phyloP scores from a whole-genome alignment of 2,113 vertebrate genomes.

The Isurus oxyrinchus region DNA sequence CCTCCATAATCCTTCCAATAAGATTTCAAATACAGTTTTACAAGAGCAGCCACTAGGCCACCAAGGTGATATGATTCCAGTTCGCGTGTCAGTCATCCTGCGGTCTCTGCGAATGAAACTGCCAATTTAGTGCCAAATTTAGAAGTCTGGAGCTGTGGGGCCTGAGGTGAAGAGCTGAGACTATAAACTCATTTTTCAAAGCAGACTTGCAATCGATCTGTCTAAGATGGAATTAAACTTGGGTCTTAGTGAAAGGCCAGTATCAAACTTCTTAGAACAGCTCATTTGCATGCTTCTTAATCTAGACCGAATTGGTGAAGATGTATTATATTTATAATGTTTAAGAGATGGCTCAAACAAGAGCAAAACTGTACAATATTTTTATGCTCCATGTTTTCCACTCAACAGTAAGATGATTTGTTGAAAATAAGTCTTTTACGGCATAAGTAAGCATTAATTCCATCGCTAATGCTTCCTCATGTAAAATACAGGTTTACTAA shows the following conservation, averaged over 20 bases:
- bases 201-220: neutral
- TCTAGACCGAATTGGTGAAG: neutral
- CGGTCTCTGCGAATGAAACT: neutral
- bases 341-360: neutral
- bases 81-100: neutral
- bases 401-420: neutral
- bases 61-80: neutral
- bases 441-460: neutral
- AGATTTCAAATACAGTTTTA: neutral
- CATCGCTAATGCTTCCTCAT: neutral
- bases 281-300: neutral
- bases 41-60: neutral
- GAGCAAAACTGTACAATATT: neutral
- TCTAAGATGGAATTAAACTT: neutral
- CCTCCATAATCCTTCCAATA: neutral
- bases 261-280: neutral
- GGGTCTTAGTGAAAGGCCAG: neutral
- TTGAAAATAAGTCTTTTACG: neutral
- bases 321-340: neutral
- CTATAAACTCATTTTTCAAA: neutral
- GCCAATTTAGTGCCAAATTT: neutral
- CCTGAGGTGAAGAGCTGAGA: neutral
- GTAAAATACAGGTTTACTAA: neutral
- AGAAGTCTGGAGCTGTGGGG: neutral
- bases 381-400: neutral